Evolutionary conservation across 2,888 invertebrate species (phyloP).

Genomic region (Romanomermis culicivorax): DNA sequence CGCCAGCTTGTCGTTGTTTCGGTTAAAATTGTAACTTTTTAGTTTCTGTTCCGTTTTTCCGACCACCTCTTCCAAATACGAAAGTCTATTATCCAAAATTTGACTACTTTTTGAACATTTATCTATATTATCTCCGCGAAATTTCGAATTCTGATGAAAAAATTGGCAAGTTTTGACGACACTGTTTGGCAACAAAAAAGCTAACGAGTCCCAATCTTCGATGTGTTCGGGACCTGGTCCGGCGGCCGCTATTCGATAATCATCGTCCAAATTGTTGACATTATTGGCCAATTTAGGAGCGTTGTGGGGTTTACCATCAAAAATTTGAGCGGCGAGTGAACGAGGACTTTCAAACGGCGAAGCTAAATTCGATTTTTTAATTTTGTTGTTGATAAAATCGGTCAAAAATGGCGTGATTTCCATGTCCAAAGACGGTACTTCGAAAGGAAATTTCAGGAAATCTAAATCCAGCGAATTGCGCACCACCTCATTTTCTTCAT

Average conservation of each 20-base stretch:
- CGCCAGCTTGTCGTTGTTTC: too few relatives aligned
- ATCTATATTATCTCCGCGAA: too few relatives aligned
- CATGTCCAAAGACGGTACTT: constrained; percentile 8
- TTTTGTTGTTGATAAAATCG: background rate
- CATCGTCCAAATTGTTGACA: too few relatives aligned
- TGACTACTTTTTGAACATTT: too few relatives aligned
- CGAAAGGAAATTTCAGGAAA: constrained; percentile 9
- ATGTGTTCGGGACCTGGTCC: constrained; percentile 41
- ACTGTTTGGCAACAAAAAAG: constrained; percentile 61
- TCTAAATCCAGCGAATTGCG: background rate
- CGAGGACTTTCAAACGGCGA: background rate
- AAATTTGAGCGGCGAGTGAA: background rate
- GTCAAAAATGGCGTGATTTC: constrained; percentile 6
- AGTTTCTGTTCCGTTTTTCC: too few relatives aligned
- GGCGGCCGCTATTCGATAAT: constrained; percentile 25
- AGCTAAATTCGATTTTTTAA: background rate
- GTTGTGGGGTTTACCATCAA: background rate
- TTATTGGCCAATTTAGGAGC: background rate
- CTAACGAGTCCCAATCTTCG: constrained; percentile 76
- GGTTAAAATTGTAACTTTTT: too few relatives aligned
- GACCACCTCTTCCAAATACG: too few relatives aligned
- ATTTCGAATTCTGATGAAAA: too few relatives aligned
- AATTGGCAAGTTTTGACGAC: constrained; percentile 28
- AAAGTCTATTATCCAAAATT: too few relatives aligned
- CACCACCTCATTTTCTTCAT: too few relatives aligned